Evolutionary conservation across 1,140 invertebrate species (phyloP).

Genomic region (Procambarus clarkii): DNA sequence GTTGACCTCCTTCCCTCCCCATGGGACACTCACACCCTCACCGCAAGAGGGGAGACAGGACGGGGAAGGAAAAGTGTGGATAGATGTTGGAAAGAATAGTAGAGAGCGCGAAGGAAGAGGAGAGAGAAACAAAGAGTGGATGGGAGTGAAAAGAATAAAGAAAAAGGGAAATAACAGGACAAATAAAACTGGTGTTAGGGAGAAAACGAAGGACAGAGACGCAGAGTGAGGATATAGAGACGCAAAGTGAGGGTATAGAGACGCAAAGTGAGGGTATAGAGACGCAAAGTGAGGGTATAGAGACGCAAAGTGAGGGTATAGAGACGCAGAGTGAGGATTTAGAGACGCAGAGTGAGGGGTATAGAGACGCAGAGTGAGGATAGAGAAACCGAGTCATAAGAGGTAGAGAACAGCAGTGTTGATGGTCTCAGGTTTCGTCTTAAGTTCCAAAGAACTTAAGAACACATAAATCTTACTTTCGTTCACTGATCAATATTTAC

Average conservation of each 20-base stretch:
- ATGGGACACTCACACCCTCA: background rate
- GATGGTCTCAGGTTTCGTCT: too few relatives aligned
- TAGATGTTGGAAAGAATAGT: background rate
- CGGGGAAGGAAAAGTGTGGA: background rate
- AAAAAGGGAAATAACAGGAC: background rate
- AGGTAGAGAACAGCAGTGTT: too few relatives aligned
- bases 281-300: too few relatives aligned
- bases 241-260: too few relatives aligned
- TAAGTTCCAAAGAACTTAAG: too few relatives aligned
- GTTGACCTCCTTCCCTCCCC: background rate
- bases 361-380: too few relatives aligned
- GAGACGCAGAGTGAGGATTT: background rate
- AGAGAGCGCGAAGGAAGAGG: background rate
- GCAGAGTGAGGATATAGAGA: background rate
- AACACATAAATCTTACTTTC: too few relatives aligned
- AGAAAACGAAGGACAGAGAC: background rate
- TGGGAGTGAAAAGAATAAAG: background rate
- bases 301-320: too few relatives aligned
- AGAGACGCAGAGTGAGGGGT: background rate
- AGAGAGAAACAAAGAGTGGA: background rate
- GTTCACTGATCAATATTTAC: too few relatives aligned
- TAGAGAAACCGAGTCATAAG: too few relatives aligned
- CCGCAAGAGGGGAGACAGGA: background rate
- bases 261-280: too few relatives aligned
- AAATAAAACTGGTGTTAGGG: background rate